Evolutionary conservation across 2,113 vertebrate species (phyloP).

Genomic region (Brachypodius melanocephalos): DNA sequence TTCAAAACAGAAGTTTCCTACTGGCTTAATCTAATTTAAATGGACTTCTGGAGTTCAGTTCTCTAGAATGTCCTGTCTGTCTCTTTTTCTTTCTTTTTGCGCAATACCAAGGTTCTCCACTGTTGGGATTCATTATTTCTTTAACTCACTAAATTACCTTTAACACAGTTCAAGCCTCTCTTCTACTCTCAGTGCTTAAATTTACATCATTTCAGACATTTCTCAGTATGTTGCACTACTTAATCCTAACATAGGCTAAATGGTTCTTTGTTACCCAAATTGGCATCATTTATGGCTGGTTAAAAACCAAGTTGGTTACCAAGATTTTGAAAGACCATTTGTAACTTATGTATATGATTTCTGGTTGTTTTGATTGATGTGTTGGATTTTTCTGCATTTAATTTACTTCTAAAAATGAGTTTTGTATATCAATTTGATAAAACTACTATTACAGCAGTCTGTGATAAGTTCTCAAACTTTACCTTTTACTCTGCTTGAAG

Average conservation of each 20-base stretch:
- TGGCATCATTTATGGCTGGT: background rate
- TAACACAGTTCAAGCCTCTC: background rate
- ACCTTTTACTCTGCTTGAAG: background rate
- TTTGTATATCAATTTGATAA: background rate
- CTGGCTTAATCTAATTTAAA: background rate
- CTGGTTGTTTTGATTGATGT: background rate
- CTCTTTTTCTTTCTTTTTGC: background rate
- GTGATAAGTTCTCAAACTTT: background rate
- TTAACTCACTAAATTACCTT: background rate
- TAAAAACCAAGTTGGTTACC: fast-evolving
- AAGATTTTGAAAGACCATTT: background rate
- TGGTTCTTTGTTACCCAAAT: background rate
- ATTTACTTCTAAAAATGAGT: background rate
- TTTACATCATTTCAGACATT: background rate
- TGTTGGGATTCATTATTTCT: background rate
- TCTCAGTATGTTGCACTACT: background rate
- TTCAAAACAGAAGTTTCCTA: background rate
- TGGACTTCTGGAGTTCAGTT: background rate
- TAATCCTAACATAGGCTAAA: background rate
- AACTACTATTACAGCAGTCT: background rate
- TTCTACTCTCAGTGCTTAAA: background rate
- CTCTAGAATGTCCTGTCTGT: background rate
- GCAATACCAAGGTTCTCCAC: background rate
- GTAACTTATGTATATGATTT: background rate
- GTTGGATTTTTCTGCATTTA: background rate